A percentile compares a stretch with the other conserved stretches of the same genome.
Evolutionary conservation across 2,113 vertebrate genomes (phyloP).

Genomic region (Micronycteris hirsuta): DNA sequence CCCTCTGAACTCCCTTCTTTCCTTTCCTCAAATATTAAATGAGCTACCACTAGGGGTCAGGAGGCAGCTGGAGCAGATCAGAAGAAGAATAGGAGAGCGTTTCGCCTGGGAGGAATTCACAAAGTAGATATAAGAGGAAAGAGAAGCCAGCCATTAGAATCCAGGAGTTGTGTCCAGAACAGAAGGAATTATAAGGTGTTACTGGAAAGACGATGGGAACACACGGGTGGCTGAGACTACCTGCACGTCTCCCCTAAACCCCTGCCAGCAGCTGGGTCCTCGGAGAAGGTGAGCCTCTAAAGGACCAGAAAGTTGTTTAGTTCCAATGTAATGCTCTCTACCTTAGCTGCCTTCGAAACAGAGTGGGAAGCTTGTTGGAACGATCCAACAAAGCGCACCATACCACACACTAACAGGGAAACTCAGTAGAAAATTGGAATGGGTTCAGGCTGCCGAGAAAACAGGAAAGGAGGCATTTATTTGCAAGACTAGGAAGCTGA

Average conservation of each 20-base stretch:
- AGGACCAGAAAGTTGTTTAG: not conserved
- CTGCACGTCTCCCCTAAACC: not conserved
- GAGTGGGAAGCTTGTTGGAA: not conserved
- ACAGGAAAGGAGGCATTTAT: constrained; percentile 62
- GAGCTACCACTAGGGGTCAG: not conserved
- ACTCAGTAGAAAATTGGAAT: constrained; percentile 11
- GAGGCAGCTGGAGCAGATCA: not conserved
- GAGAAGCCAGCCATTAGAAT: not conserved
- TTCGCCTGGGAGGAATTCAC: not conserved
- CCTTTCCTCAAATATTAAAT: not conserved
- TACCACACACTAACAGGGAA: not conserved
- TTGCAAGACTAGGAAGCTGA: not conserved
- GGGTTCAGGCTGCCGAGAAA: constrained; percentile 33
- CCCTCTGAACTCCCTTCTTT: not conserved
- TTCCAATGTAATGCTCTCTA: not conserved
- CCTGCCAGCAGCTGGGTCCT: not conserved
- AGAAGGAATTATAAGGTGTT: not conserved
- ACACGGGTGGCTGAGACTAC: not conserved
- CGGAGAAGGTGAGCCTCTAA: not conserved
- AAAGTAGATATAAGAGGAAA: not conserved
- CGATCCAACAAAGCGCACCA: not conserved
- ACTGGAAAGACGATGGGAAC: not conserved
- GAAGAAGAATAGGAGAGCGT: not conserved
- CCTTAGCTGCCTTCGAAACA: not conserved
- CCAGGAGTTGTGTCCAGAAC: no score